A percentile compares a stretch with the other conserved stretches of the same genome.
These are phyloP conservation scores for human DNA, from an alignment of 2,113 vertebrate genomes.

Conservation along the genomic window GRCh38 chr14:23558501-23559000, in stretches of 20 bases:
- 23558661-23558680: neutral
- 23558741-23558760: conserved; percentile 84
- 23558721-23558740: conserved; percentile 92
- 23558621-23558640: neutral
- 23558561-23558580: neutral
- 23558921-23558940: neutral
- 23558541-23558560: neutral
- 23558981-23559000: conserved; percentile 25
- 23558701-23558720: conserved; percentile 79
- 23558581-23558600: neutral
- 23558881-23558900: neutral
- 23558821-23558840: neutral
- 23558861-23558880: neutral
- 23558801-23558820: neutral
- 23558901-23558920: neutral
- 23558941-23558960: neutral
- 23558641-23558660: neutral
- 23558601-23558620: neutral
- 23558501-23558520: neutral
- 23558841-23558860: neutral
- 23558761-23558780: conserved; percentile 84
- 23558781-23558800: neutral
- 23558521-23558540: neutral
- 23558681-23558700: conserved; percentile 71
- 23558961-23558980: neutral